These are phyloP conservation scores for Thamnaconus septentrionalis DNA, from an alignment of 2,113 vertebrate genomes.

Conservation along the genomic window DNA sequence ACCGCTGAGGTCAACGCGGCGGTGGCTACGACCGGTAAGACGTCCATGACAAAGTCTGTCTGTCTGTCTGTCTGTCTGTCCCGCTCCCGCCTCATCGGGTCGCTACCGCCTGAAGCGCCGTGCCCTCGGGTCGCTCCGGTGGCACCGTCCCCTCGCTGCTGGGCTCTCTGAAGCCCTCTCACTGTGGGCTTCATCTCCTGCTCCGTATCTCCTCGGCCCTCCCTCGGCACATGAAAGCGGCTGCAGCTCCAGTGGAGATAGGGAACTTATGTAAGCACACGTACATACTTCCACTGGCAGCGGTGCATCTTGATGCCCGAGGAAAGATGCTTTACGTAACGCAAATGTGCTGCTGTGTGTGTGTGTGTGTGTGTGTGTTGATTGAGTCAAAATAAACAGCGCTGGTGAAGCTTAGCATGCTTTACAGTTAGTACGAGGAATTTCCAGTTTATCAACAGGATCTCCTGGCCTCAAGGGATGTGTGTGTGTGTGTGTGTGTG, in stretches of 20 bases:
- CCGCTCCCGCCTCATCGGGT: slow-evolving; percentile 7
- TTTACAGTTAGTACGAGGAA: slow-evolving; percentile 33
- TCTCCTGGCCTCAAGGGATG: slow-evolving; percentile 26
- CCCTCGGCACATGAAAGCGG: slow-evolving; percentile 18
- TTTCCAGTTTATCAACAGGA: slow-evolving; percentile 55
- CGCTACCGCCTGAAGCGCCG: not conserved
- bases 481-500: slow-evolving; percentile 4
- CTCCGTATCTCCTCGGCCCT: slow-evolving; percentile 8
- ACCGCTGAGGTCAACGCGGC: slow-evolving; percentile 28
- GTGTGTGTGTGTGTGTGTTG: slow-evolving; percentile 2
- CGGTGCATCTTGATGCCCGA: too few relatives aligned
- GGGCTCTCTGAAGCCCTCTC: too few relatives aligned
- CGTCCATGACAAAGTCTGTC: slow-evolving; percentile 24
- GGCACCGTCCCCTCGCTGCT: too few relatives aligned
- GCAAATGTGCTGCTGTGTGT: too few relatives aligned
- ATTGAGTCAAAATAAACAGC: slow-evolving; percentile 42
- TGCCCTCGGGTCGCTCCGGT: too few relatives aligned
- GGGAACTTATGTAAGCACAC: slow-evolving; percentile 4
- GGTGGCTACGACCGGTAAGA: slow-evolving; percentile 15
- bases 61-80: not conserved
- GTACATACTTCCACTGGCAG: slow-evolving; percentile 15
- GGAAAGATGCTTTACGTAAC: too few relatives aligned
- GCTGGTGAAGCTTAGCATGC: slow-evolving; percentile 29
- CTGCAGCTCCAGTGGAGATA: slow-evolving; percentile 11
- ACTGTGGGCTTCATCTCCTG: too few relatives aligned